A percentile compares a stretch with the other conserved stretches of the same genome.
Conservation (phyloP, 2,888 invertebrate species). For the Catocala nupta region DNA sequence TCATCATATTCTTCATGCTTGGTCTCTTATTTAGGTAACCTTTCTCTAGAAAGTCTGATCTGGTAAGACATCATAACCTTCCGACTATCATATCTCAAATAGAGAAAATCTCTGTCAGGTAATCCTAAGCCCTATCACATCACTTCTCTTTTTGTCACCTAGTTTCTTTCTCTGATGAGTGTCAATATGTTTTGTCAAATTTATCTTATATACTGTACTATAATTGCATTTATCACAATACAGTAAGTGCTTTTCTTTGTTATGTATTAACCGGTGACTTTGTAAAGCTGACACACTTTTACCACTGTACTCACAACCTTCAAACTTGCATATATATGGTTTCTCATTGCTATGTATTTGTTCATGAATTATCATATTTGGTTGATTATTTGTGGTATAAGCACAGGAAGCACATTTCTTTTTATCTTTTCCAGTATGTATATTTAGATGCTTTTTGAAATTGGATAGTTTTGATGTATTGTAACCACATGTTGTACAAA, state of each 20-base stretch:
- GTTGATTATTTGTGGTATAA: slow-evolving; percentile 30
- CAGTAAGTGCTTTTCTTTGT: slow-evolving; percentile 54
- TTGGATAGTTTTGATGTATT: slow-evolving; percentile 41
- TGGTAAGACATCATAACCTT: no score
- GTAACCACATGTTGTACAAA: slow-evolving; percentile 37
- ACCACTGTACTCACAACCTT: slow-evolving; percentile 33
- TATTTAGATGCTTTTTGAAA: slow-evolving; percentile 39
- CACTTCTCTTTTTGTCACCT: slow-evolving; percentile 1
- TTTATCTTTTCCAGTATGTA: slow-evolving; percentile 5
- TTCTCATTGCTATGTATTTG: slow-evolving; percentile 53
- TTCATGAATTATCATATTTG: slow-evolving; percentile 63
- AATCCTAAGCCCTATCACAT: no score
- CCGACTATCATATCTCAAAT: no score
- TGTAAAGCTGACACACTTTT: slow-evolving; percentile 55
- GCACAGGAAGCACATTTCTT: slow-evolving; percentile 33
- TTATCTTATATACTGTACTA: slow-evolving; percentile 64
- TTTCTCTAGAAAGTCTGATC: no score
- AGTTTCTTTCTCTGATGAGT: slow-evolving; percentile 57
- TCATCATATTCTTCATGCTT: no score
- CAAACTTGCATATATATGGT: slow-evolving; percentile 28
- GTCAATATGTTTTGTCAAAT: slow-evolving; percentile 60
- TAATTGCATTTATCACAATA: slow-evolving; percentile 69
- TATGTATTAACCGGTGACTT: slow-evolving; percentile 63
- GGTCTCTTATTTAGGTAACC: no score
- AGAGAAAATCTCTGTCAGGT: no score